Conservation (phyloP, 1,140 invertebrate species). For the Colletes gigas region DNA sequence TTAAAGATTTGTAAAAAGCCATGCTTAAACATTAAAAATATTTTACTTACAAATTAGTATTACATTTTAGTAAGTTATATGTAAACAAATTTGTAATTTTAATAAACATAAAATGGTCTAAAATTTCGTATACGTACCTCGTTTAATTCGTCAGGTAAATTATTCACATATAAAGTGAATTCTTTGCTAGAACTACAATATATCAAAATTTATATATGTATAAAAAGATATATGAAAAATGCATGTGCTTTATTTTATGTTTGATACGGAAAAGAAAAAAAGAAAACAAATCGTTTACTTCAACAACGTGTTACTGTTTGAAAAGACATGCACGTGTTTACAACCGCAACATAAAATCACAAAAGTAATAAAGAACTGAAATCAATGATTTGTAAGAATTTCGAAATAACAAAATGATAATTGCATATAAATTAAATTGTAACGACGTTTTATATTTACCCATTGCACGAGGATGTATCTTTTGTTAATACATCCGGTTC, state of each 20-base stretch:
- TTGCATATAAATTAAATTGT: background rate
- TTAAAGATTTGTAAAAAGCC: conserved; percentile 70
- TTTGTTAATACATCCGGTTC: background rate
- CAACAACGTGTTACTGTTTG: background rate
- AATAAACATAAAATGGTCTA: conserved; percentile 12
- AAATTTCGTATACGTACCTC: conserved; percentile 57
- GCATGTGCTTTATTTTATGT: background rate
- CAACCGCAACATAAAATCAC: background rate
- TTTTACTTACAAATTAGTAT: conserved; percentile 8
- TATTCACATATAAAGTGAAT: conserved; percentile 62
- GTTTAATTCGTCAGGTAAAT: conserved; percentile 69
- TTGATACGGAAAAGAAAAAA: background rate
- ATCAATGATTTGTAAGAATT: background rate
- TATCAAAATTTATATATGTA: background rate
- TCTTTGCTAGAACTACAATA: conserved; percentile 6
- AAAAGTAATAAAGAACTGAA: background rate
- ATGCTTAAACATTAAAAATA: conserved; percentile 55
- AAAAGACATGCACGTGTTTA: background rate
- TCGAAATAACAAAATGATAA: background rate
- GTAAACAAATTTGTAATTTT: background rate
- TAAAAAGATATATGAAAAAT: background rate
- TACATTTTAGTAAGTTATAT: conserved; percentile 14
- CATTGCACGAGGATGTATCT: background rate
- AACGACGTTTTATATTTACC: background rate
- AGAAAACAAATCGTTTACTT: background rate